Conservation (phyloP, 1,140 invertebrate genomes). For the Lepidostoma basale region DNA sequence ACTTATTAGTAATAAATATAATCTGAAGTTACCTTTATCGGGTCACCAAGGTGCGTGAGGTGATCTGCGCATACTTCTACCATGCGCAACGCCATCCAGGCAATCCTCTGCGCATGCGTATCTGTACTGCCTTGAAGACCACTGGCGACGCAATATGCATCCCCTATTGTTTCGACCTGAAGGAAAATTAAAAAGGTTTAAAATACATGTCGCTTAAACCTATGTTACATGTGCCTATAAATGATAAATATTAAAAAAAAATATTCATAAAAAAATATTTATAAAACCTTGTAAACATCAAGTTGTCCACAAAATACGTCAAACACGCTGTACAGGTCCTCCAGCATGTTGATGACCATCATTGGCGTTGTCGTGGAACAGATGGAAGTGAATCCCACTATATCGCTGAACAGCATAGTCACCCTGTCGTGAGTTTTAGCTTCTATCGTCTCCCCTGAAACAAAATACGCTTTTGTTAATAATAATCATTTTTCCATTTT, state of each 20-base stretch:
- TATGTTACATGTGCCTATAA: not conserved
- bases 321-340: conserved; percentile 90
- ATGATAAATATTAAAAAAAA: not conserved
- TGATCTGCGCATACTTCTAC: conserved; percentile 86
- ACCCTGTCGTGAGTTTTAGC: conserved; percentile 90
- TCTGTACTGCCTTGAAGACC: conserved; percentile 82
- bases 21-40: conserved; percentile 75
- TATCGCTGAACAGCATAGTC: conserved; percentile 93
- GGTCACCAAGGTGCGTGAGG: conserved; percentile 87
- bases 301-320: conserved; percentile 88
- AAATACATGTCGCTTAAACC: no score
- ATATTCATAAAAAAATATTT: not conserved
- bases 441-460: conserved; percentile 82
- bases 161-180: conserved; percentile 93
- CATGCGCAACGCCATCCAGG: conserved; percentile 92
- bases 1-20: conserved; percentile 13
- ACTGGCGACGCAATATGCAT: conserved; percentile 94
- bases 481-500: no score
- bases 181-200: not conserved
- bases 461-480: no score
- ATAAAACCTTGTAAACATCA: conserved; percentile 89
- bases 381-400: conserved; percentile 95
- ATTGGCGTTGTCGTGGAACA: conserved; percentile 88
- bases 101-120: conserved; percentile 91
- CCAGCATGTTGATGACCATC: conserved; percentile 94